Evolutionary conservation across 2,888 invertebrate species (phyloP).

Genomic region (Cephus nigrinus): DNA sequence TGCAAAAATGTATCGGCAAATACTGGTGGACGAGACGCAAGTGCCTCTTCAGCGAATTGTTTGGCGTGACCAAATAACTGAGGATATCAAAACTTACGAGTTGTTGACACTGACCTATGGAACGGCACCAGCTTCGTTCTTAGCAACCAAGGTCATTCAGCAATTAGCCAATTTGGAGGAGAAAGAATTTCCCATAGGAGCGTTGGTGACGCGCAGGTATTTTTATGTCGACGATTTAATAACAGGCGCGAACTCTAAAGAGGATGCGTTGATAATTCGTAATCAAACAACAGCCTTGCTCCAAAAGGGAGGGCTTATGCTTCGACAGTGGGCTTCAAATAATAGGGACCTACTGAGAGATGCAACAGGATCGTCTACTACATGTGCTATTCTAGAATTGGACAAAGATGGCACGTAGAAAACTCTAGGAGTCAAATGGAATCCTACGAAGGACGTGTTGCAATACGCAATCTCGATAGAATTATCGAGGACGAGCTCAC

Average conservation of each 20-base stretch:
- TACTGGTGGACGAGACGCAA: conserved; percentile 28
- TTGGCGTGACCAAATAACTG: conserved; percentile 24
- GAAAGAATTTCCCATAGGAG: conserved; percentile 20
- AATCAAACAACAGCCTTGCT: conserved; percentile 3
- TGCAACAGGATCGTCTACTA: not conserved
- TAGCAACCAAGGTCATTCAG: conserved; percentile 26
- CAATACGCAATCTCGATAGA: no score
- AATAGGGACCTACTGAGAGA: not conserved
- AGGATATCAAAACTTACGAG: conserved; percentile 21
- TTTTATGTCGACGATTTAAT: conserved; percentile 28
- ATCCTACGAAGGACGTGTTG: no score
- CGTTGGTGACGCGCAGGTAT: conserved; percentile 10
- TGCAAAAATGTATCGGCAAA: conserved; percentile 41
- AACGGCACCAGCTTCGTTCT: conserved; percentile 25
- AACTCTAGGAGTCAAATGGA: no score
- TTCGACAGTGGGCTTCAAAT: conserved; percentile 18
- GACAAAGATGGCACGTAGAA: no score
- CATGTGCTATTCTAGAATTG: not conserved
- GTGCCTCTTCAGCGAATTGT: conserved; percentile 31
- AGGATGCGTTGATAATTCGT: not conserved
- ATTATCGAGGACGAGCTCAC: no score
- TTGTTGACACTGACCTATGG: conserved; percentile 30
- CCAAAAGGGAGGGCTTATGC: conserved; percentile 10
- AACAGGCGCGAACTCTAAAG: conserved; percentile 6
- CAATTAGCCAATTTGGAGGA: conserved; percentile 25